Evolutionary conservation across 2,888 invertebrate species (phyloP).

Genomic region (Aromia moschata): DNA sequence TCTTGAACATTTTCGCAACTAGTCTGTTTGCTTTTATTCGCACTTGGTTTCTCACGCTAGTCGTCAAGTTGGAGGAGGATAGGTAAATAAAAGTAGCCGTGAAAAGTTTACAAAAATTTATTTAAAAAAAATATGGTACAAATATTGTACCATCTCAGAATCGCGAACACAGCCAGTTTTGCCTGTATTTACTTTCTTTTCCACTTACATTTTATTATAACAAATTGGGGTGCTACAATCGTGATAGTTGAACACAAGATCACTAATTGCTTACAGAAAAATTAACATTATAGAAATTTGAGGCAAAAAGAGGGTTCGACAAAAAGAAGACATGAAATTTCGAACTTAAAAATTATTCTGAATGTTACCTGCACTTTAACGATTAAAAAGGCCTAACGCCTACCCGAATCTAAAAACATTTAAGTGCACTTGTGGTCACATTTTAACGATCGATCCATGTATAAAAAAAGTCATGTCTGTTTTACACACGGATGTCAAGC

Average conservation of each 20-base stretch:
- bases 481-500: background rate
- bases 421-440: too few relatives aligned
- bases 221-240: constrained; percentile 3
- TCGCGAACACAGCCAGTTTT: constrained; percentile 35
- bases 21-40: too few relatives aligned
- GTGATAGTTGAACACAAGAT: constrained; percentile 18
- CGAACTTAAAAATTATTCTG: constrained; percentile 1
- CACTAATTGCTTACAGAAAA: constrained; percentile 1
- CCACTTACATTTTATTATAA: constrained; percentile 11
- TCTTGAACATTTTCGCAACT: too few relatives aligned
- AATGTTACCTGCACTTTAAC: too few relatives aligned
- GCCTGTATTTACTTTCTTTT: constrained; percentile 21
- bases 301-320: constrained; percentile 27
- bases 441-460: too few relatives aligned
- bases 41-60: constrained; percentile 5
- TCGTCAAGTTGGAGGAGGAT: background rate
- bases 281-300: constrained; percentile 20
- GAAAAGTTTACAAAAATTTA: constrained; percentile 21
- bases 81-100: constrained; percentile 13
- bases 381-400: too few relatives aligned
- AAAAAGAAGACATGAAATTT: constrained; percentile 1
- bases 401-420: too few relatives aligned
- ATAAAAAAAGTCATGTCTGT: too few relatives aligned
- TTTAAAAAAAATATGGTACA: constrained; percentile 32
- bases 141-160: constrained; percentile 22